phyloP scores from a whole-genome alignment of 2,797 vertebrate genomes.

The Lemur catta region DNA sequence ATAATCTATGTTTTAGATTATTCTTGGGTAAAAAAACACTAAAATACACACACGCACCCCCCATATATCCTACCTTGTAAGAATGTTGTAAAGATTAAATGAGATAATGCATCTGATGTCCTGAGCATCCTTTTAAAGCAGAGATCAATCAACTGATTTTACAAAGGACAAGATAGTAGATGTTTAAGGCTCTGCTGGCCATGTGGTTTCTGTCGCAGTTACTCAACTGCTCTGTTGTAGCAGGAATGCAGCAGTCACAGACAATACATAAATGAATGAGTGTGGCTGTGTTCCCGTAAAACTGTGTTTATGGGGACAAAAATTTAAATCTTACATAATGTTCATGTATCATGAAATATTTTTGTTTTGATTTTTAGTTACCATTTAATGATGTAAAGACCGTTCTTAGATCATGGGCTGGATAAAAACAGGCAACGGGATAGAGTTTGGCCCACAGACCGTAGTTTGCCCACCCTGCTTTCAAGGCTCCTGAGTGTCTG shows the following conservation, averaged over 20 bases:
- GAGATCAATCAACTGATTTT: background rate
- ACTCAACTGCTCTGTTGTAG: background rate
- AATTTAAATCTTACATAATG: background rate
- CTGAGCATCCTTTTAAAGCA: background rate
- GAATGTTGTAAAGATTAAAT: background rate
- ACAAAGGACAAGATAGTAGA: background rate
- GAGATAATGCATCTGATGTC: background rate
- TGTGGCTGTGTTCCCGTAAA: background rate
- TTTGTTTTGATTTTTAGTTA: background rate
- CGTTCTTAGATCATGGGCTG: background rate
- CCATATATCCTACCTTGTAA: background rate
- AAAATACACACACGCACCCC: background rate
- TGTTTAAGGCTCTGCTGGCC: background rate
- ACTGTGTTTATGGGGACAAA: background rate
- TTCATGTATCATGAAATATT: background rate
- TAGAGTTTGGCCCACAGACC: background rate
- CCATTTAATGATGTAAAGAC: background rate
- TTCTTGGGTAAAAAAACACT: background rate
- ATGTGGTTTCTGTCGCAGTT: background rate
- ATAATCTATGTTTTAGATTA: background rate
- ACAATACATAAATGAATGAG: background rate
- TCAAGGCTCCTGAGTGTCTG: background rate
- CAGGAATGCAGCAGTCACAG: background rate
- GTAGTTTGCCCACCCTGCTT: background rate
- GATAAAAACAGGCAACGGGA: background rate